Base-by-base conservation (phyloP, 64 coral and sea anemone genomes). In the Dendronephthya gigantea region DNA sequence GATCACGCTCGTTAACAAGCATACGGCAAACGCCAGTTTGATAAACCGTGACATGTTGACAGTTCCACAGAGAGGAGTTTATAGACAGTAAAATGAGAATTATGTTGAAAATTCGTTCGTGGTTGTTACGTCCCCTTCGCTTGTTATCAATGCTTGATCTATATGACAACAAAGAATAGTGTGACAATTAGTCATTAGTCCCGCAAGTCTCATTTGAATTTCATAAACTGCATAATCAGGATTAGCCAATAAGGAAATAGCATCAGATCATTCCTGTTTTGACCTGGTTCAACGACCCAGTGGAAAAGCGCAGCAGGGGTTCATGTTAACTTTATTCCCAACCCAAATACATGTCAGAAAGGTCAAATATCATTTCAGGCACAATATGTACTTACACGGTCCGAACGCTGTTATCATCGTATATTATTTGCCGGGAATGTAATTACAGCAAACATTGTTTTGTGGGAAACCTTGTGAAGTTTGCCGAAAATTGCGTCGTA, bases 181-280 rank as follows among this genome's bases (percentile, higher is more conserved):
- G 55, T 62, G 55, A 62, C 17, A 62, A 62, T 62, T 62, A 62
- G 55, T n/a, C 17, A 62, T 62, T 62, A 62, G 55, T n/a, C 17
- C 55, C 55, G 55, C 55, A 62, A 62, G 55, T 62, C 55, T 62
- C 55, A 62, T 62, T 62, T 62, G 55, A 62, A 62, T 62, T 62
- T 62, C 55, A 62, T 62, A 62, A 62, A 62, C 19, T 62, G 25
- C 25, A n/a, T 62, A 19, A 62, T 62, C 6, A 5, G 19, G 55
- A 62, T 62, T 62, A 62, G 25, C 55, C 55, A 62, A 62, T 62
- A 23, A 27, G 55, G 19, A 4, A 45, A 6, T 45, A 11, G 41
- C 41, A 45, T 45, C 41, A 45, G 11, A 62, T 62, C 55, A 27
- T 62, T 62, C 19, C 19, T 62, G 55, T 62, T 62, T 62, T 62